Conservation (phyloP, 1,140 invertebrate species). For the Tetramorium simillimum region DNA sequence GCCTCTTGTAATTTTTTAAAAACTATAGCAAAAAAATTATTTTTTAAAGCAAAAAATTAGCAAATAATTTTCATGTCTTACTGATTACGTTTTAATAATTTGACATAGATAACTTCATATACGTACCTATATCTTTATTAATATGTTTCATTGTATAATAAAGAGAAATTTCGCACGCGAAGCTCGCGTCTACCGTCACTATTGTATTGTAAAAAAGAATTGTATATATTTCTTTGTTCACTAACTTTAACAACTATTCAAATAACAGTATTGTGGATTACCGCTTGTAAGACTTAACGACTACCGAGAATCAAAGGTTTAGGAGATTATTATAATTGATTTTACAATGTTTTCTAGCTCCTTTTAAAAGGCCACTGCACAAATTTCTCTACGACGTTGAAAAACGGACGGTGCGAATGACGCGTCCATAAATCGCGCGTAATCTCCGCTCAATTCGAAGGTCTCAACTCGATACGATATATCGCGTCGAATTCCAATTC, state of each 20-base stretch:
- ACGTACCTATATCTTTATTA: too few species aligned
- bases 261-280: background rate
- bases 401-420: slow-evolving; percentile 49
- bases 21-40: too few species aligned
- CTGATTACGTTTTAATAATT: too few species aligned
- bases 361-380: slow-evolving; percentile 14
- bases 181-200: too few species aligned
- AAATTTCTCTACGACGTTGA: slow-evolving; percentile 50
- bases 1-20: too few species aligned
- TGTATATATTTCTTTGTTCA: background rate
- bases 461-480: slow-evolving; percentile 67
- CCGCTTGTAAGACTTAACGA: background rate
- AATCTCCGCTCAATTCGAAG: slow-evolving; percentile 72
- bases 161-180: too few species aligned
- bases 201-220: background rate
- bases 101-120: too few species aligned
- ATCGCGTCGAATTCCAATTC: slow-evolving; percentile 80
- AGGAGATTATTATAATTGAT: slow-evolving; percentile 5
- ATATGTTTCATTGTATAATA: too few species aligned
- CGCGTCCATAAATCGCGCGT: slow-evolving; percentile 80
- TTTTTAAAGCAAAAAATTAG: too few species aligned
- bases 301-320: background rate
- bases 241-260: background rate
- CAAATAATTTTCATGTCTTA: too few species aligned
- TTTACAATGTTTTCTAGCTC: background rate